Conservation (phyloP, 2,113 vertebrate species). For the Jaculus jaculus region DNA sequence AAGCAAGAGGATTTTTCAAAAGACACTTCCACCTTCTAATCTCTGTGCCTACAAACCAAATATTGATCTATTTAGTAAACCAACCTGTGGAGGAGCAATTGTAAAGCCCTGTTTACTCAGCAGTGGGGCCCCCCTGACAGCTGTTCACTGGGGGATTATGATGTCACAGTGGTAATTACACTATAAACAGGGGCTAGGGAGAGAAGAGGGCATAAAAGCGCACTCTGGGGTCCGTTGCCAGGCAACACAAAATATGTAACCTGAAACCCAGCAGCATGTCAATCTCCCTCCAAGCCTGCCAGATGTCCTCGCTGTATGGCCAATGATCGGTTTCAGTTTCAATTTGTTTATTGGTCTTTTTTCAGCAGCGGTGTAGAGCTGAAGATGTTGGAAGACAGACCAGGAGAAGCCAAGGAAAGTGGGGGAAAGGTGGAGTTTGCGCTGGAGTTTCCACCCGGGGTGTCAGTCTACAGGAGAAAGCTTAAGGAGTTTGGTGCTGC, state of each 20-base stretch:
- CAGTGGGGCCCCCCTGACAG: conserved; percentile 81
- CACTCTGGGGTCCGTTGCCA: conserved; percentile 75
- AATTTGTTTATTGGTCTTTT: conserved; percentile 79
- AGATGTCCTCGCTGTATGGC: conserved; percentile 82
- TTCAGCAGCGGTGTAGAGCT: conserved; percentile 46
- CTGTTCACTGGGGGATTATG: conserved; percentile 84
- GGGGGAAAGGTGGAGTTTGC: background rate
- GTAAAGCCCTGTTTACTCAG: conserved; percentile 79
- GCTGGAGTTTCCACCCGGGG: background rate
- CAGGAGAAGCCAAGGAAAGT: conserved; percentile 6
- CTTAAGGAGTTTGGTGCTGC: background rate
- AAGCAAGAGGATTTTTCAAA: conserved; percentile 78
- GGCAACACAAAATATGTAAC: conserved; percentile 80
- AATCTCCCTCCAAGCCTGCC: conserved; percentile 79
- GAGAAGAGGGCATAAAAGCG: conserved; percentile 84
- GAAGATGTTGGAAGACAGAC: conserved; percentile 34
- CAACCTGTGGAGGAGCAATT: conserved; percentile 67
- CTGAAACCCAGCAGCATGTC: conserved; percentile 78
- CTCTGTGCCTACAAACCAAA: conserved; percentile 81
- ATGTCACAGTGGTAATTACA: conserved; percentile 84
- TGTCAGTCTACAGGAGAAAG: background rate
- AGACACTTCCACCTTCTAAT: conserved; percentile 80
- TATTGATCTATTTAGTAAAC: conserved; percentile 83
- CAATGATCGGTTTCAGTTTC: conserved; percentile 87
- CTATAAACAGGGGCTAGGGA: conserved; percentile 80